A percentile compares a stretch with the other conserved stretches of the same genome.
phyloP scores from a whole-genome alignment of 2,113 vertebrate species.

The Drymodes brunneopygia region DNA sequence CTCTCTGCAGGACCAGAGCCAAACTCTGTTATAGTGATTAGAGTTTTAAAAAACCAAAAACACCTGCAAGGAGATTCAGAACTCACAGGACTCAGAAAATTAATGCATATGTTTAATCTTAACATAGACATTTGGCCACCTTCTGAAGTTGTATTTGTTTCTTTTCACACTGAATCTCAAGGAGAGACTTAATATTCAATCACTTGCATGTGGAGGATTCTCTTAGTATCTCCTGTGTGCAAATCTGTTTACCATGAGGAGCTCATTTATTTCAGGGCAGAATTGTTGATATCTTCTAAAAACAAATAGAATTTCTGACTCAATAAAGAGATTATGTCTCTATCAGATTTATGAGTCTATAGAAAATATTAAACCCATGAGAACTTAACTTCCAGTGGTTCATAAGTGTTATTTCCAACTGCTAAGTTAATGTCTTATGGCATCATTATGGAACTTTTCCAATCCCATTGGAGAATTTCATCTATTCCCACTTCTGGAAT shows the following conservation, averaged over 20 bases:
- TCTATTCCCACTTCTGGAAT: conserved; percentile 67
- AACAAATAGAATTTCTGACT: conserved; percentile 64
- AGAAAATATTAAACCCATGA: conserved; percentile 66
- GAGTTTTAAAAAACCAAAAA: neutral
- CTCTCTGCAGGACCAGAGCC: neutral
- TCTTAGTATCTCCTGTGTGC: neutral
- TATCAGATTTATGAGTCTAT: conserved; percentile 52
- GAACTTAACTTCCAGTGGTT: conserved; percentile 63
- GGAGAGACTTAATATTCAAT: neutral
- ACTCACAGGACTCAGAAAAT: neutral
- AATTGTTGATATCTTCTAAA: conserved; percentile 28
- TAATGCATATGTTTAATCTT: neutral
- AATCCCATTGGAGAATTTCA: conserved; percentile 63
- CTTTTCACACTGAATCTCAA: neutral
- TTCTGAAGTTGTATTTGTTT: neutral
- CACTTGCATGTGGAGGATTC: neutral
- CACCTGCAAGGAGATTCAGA: neutral
- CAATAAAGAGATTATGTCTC: conserved; percentile 63
- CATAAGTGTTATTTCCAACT: conserved; percentile 66
- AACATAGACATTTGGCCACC: neutral
- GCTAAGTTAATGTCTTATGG: conserved; percentile 76
- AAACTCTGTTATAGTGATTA: neutral
- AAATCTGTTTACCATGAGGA: conserved; percentile 28
- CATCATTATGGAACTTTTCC: conserved; percentile 68
- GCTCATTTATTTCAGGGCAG: neutral